Evolutionary conservation across 2,888 invertebrate genomes (phyloP), one percentile per base, ranked within the genome.

Genomic region (Oscheius sp.): DNA sequence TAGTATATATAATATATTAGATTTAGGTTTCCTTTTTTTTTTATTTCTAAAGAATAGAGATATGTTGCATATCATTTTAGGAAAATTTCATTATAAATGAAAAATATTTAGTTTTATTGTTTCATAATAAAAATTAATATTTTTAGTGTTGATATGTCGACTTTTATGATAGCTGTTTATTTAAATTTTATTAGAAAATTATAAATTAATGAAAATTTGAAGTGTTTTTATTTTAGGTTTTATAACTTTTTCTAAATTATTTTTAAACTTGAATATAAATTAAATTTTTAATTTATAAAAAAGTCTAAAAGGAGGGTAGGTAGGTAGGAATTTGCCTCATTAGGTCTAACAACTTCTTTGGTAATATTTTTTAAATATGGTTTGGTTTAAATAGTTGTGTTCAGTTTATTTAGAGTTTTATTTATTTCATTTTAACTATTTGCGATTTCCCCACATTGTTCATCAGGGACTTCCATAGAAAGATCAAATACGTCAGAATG

Each of bases 1-100:
- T 73, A 67, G 66, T 74, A n/a, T n/a, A n/a, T 75, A 72, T 77
- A 73, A 70, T 67, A 68, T 67, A 75, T 75, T 72, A 74, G 74
- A 71, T 70, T 69, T 54, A 45, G 63, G 54, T 68, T 71, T 67
- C 71, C 68, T 73, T 73, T 73, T 68, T 67, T 67, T 64, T 62
- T 66, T 68, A 73, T 73, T 20, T 70, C 26, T 71, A 74, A 68
- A 73, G 67, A 66, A 74, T 74, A 67, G 74, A n/a, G n/a, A n/a
- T n/a, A n/a, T 77, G 70, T 75, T 74, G 71, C 71, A 75, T 70
- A 76, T 70, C 91, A 91, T 91, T 91, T 67, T 56, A 73, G 65
- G 91, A 91, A 88, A 74, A 74, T 74, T 69, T 72, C 61, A 76
- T 71, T 47, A 64, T 62, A n/a, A 44, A 70, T 68, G 67, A 71